These are phyloP conservation scores for Stomatorhinus ivindoensis DNA, from an alignment of 2,113 vertebrate species.

Conservation along the genomic window DNA sequence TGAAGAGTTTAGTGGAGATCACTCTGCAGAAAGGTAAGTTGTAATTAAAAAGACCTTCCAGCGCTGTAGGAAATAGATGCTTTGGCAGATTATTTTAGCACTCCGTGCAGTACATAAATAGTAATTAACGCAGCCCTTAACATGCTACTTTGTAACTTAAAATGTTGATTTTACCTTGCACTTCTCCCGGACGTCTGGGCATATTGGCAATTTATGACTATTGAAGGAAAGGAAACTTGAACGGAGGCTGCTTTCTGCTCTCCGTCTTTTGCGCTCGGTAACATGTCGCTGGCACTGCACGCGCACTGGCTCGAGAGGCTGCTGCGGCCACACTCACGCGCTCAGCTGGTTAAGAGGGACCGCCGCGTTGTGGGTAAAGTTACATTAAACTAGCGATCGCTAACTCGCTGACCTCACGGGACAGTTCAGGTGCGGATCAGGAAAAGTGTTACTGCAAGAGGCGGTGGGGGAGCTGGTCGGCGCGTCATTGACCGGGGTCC, in stretches of 20 bases:
- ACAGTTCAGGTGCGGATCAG: not conserved
- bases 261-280: not conserved
- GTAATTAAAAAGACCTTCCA: not conserved
- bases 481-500: not conserved
- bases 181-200: not conserved
- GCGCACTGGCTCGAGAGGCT: not conserved
- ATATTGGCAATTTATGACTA: not conserved
- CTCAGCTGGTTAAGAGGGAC: not conserved
- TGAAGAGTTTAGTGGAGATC: conserved; percentile 59
- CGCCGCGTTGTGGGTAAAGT: not conserved
- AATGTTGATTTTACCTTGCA: not conserved
- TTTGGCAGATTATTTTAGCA: not conserved
- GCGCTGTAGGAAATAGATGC: not conserved
- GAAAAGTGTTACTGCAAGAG: not conserved
- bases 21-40: conserved; percentile 56
- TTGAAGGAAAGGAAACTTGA: not conserved
- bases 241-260: not conserved
- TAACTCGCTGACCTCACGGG: not conserved
- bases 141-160: not conserved
- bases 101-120: not conserved
- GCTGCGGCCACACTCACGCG: not conserved
- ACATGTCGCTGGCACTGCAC: not conserved
- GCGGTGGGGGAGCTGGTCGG: not conserved
- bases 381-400: not conserved
- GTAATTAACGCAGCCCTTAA: not conserved